Evolutionary conservation across 2,888 invertebrate genomes (phyloP), one percentile per base, ranked within the genome.

Genomic region (Ichneumon xanthorius): DNA sequence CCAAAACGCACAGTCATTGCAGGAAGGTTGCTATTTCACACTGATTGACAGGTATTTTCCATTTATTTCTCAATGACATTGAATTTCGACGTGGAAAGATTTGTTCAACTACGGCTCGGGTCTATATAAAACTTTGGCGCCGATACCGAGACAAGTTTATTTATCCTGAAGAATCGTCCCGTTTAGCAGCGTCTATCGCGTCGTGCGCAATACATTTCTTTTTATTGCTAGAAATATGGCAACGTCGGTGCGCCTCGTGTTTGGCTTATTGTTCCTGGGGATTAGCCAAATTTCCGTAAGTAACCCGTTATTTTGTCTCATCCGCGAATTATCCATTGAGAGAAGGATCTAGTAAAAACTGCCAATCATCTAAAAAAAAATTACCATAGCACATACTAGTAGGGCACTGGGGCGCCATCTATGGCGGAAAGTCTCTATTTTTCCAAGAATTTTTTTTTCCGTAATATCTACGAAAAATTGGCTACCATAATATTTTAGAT

Each of bases 51-150:
- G 48, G 5, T 22, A 26, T 11, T 26, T 48, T 48, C 22, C 22
- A 48, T 48, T 45, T 63, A 58, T 26, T 75, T 75, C 2, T 48
- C n/a, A 9, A 48, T 61, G 61, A 4, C 73, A 61, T 75, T 75
- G n/a, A 63, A 45, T 61, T 2, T n/a, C 30, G 45, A 75, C 16
- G 48, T 2, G 30, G 30, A n/a, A 30, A 19, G 30, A 75, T 75
- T 75, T 30, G 73, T 61, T 75, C 61, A 9, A 63, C 73, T 19
- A 48, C 30, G 26, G 61, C 26, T 45, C 40, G 73, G 4, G 22
- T 61, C 40, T 75, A 75, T 75, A 75, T 61, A 75, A 75, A 40
- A 33, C 33, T 22, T 48, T n/a, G 73, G 30, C 4, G 61, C n/a
- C 30, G 45, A 30, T 22, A 63, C 61, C n/a, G 30, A 45, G 45